Conservation (phyloP, 2,113 vertebrate species). For the Puntigrus tetrazona region DNA sequence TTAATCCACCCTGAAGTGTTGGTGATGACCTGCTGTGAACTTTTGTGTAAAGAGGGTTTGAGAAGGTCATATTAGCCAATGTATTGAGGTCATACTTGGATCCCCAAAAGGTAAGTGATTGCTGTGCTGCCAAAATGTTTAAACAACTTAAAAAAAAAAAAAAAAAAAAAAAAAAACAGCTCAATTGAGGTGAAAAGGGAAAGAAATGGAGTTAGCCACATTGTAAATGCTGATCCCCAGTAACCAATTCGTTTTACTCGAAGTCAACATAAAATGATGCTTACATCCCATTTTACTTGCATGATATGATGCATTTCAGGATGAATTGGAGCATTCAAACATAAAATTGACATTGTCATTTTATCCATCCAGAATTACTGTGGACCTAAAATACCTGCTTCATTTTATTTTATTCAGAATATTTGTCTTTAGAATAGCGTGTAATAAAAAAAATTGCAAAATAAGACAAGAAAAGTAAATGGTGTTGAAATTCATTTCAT, state of each 20-base stretch:
- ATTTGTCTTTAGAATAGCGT: background rate
- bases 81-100: background rate
- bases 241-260: background rate
- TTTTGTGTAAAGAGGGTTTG: background rate
- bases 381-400: too few species aligned
- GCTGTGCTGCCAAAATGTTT: background rate
- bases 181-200: background rate
- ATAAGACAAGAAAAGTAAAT: background rate
- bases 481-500: background rate
- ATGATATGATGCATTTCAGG: background rate
- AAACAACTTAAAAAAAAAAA: background rate
- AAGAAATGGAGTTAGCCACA: background rate
- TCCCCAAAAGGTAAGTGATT: constrained; percentile 12
- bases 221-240: background rate
- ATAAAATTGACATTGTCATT: background rate
- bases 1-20: background rate
- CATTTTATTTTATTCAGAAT: background rate
- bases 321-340: background rate
- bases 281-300: background rate
- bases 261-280: background rate
- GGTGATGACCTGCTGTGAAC: background rate
- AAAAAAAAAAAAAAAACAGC: background rate
- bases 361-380: background rate
- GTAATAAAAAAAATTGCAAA: background rate
- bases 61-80: background rate